A percentile compares a stretch with the other conserved stretches of the same genome.
Evolutionary conservation across 2,888 invertebrate genomes (phyloP).

Genomic region (Eugnorisma glareosa): DNA sequence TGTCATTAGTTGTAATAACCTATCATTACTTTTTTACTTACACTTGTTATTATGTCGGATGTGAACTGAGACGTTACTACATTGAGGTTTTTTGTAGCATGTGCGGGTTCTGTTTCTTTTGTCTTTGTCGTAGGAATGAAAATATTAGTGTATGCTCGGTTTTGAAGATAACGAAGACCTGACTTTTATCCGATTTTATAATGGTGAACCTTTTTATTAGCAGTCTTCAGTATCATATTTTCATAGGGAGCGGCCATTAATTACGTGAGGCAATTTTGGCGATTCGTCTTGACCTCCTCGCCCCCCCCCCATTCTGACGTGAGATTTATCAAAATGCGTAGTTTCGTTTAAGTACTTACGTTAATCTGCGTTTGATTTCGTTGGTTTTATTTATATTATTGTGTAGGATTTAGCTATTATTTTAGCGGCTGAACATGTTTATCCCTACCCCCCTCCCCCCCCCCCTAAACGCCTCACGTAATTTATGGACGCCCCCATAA

Average conservation of each 20-base stretch:
- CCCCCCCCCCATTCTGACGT: no score
- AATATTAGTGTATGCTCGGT: not conserved
- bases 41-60: slow-evolving; percentile 33
- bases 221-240: not conserved
- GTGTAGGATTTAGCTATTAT: no score
- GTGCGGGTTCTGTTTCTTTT: not conserved
- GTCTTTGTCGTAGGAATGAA: not conserved
- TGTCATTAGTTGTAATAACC: slow-evolving; percentile 45
- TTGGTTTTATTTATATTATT: no score
- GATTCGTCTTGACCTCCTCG: no score
- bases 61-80: slow-evolving; percentile 33
- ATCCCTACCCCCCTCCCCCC: no score
- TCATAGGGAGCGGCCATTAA: not conserved
- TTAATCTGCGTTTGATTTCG: no score
- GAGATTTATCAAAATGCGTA: no score
- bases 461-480: no score
- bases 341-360: no score
- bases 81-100: slow-evolving; percentile 5
- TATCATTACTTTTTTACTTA: slow-evolving; percentile 43
- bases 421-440: no score
- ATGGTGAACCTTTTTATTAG: not conserved
- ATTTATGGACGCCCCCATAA: no score
- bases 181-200: not conserved
- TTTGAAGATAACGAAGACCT: not conserved
- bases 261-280: no score